phyloP scores from a whole-genome alignment of 2,888 invertebrate genomes.

The Cartodere bifasciata region DNA sequence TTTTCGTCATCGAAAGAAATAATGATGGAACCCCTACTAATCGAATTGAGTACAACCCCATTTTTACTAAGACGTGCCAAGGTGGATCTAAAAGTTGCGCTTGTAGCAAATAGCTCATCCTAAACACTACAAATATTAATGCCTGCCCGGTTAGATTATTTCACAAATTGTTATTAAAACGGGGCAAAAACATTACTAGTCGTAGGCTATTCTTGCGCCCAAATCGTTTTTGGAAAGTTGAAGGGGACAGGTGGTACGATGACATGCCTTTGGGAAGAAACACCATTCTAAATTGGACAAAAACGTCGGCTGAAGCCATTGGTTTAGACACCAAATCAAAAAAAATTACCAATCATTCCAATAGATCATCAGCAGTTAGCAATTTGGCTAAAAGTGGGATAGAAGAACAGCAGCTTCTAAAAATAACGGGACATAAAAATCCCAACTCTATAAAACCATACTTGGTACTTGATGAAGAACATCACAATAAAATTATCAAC shows the following conservation, averaged over 20 bases:
- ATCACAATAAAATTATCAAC: too few species aligned
- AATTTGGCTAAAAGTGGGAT: slow-evolving; percentile 8
- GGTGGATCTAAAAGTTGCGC: slow-evolving; percentile 11
- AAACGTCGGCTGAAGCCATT: slow-evolving; percentile 6
- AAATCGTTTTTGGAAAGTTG: slow-evolving; percentile 11
- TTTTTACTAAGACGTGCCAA: slow-evolving; percentile 16
- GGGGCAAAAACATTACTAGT: slow-evolving; percentile 9
- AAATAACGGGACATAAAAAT: slow-evolving; percentile 6
- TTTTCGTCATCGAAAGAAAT: slow-evolving; percentile 9
- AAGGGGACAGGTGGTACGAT: slow-evolving; percentile 7
- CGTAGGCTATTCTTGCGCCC: slow-evolving; percentile 13
- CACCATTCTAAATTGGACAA: slow-evolving; percentile 7
- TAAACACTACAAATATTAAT: too few species aligned
- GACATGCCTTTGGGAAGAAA: slow-evolving; percentile 7
- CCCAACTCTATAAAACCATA: slow-evolving; percentile 8
- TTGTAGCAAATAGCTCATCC: too few species aligned
- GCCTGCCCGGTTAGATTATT: slow-evolving; percentile 13
- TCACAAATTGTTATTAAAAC: slow-evolving; percentile 9
- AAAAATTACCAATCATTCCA: slow-evolving; percentile 8
- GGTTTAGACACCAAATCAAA: slow-evolving; percentile 6
- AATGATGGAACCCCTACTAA: slow-evolving; percentile 10
- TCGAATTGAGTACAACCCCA: slow-evolving; percentile 15
- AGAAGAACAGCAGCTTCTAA: slow-evolving; percentile 8
- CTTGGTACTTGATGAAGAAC: slow-evolving; percentile 7
- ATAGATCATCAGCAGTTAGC: slow-evolving; percentile 4